A percentile compares a stretch with the other conserved stretches of the same genome.
These are phyloP conservation scores for Hermaeophaga mercurialis DNA, from an alignment of 2,888 invertebrate species.

Conservation along the genomic window DNA sequence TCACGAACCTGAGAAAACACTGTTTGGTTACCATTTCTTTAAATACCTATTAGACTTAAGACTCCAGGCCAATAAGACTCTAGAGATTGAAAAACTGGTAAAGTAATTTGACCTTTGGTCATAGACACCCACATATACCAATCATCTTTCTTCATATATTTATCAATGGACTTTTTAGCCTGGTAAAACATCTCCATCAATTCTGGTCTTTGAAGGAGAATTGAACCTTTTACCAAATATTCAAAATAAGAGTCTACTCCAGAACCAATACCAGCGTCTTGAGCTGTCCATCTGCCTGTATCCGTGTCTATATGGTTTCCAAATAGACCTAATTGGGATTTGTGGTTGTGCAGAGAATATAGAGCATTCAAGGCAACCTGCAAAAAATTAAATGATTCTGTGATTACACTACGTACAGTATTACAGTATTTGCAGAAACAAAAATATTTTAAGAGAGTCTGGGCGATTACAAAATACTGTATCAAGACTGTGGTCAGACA, in stretches of 20 bases:
- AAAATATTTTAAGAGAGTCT: too few relatives aligned
- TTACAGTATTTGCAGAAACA: background rate
- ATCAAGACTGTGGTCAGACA: too few relatives aligned
- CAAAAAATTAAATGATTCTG: constrained; percentile 35
- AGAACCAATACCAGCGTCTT: constrained; percentile 96
- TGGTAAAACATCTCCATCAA: constrained; percentile 90
- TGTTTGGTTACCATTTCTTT: too few relatives aligned
- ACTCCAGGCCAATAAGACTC: constrained; percentile 99
- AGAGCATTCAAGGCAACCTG: constrained; percentile 90
- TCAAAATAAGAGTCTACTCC: constrained; percentile 98
- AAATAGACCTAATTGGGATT: constrained; percentile 85
- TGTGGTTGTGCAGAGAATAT: constrained; percentile 82
- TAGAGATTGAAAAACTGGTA: constrained; percentile 97
- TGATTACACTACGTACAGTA: too few relatives aligned
- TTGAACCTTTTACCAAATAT: constrained; percentile 95
- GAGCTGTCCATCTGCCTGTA: constrained; percentile 95
- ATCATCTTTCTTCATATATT: constrained; percentile 89
- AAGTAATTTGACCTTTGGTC: constrained; percentile 91
- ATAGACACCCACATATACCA: constrained; percentile 99
- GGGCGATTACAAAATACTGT: too few relatives aligned
- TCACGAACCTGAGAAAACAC: too few relatives aligned
- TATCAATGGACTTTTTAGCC: constrained; percentile 76
- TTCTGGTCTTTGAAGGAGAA: constrained; percentile 84
- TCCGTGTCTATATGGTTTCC: constrained; percentile 97
- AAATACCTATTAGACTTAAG: constrained; percentile 75